Evolutionary conservation across 2,113 vertebrate species (phyloP), one percentile per base, ranked within the genome.

Genomic region (Acrocephalus arundinaceus): DNA sequence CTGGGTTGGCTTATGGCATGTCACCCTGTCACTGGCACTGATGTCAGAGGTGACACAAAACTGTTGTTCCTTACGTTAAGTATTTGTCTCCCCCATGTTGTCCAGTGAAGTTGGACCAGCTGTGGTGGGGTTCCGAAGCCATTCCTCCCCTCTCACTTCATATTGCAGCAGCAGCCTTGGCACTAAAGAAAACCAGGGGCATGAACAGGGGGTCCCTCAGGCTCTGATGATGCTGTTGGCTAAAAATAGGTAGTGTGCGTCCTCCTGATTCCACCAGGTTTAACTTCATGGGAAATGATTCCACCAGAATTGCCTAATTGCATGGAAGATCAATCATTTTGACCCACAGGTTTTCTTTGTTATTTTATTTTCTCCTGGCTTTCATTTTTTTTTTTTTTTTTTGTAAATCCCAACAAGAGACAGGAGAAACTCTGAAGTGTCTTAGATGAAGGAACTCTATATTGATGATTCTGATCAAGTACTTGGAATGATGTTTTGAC

Each of bases 1-100:
- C 62, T 46, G 11, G 5, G 4, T 3, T 39, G 20, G n/a, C 49
- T 83, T 22, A 9, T 5, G 31, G 25, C 33, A 5, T 4, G 2
- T n/a, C 6, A n/a, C 43, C 62, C 30, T 73, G 58, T 61, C 24
- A 1, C 5, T 18, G 22, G 6, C 31, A 13, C 3, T 0, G 31
- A 12, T 43, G 33, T 33, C 13, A 1, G 61, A 57, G 87, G 43
- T 2, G 2, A 30, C 15, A 13, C 15, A 21, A 55, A 61, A 41
- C 16, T 31, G 8, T 62, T 28, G 13, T 41, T 43, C 70, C 41
- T 57, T 66, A 9, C 18, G 24, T n/a, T 49, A 66, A n/a, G 49
- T 9, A 30, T 58, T 46, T 49, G 30, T n/a, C 21, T 62, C 2
- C 12, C 6, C 7, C 5, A 0, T 15, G 16, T 27, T 78, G n/a